These are phyloP conservation scores for Thunnus albacares DNA, from an alignment of 2,797 vertebrate genomes.

Conservation along the genomic window DNA sequence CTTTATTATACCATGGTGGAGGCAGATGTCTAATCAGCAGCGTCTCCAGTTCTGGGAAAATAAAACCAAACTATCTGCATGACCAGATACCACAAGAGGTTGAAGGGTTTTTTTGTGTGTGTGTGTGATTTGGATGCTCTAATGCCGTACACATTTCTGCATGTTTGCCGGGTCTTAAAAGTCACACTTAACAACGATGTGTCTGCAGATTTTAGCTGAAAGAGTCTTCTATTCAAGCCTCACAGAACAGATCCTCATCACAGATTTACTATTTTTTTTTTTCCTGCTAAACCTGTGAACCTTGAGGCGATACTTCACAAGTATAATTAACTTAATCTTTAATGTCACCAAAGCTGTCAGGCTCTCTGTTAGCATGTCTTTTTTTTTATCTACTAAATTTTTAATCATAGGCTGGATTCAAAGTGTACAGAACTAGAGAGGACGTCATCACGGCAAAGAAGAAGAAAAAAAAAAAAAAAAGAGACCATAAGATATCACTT, in stretches of 20 bases:
- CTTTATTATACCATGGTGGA: no score
- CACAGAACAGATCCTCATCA: constrained; percentile 13
- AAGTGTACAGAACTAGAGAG: background rate
- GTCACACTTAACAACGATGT: background rate
- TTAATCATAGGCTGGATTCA: constrained; percentile 18
- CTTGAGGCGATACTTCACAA: constrained; percentile 20
- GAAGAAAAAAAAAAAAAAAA: background rate
- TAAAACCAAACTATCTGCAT: no score
- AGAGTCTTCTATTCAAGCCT: background rate
- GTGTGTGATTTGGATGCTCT: no score
- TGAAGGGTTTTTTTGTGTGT: no score
- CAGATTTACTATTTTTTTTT: constrained; percentile 5
- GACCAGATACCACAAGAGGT: no score
- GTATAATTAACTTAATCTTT: constrained; percentile 53
- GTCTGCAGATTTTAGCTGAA: background rate
- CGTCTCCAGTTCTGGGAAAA: no score
- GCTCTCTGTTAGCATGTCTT: constrained; percentile 28
- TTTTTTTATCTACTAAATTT: constrained; percentile 11
- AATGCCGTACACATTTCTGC: no score
- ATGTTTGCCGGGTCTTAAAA: background rate
- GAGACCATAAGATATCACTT: background rate
- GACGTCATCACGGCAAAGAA: constrained; percentile 1
- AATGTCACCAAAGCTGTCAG: constrained; percentile 39
- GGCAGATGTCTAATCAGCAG: no score
- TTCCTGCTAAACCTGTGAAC: background rate